Conservation (phyloP, 2,113 vertebrate species). For the Podarcis raffonei region DNA sequence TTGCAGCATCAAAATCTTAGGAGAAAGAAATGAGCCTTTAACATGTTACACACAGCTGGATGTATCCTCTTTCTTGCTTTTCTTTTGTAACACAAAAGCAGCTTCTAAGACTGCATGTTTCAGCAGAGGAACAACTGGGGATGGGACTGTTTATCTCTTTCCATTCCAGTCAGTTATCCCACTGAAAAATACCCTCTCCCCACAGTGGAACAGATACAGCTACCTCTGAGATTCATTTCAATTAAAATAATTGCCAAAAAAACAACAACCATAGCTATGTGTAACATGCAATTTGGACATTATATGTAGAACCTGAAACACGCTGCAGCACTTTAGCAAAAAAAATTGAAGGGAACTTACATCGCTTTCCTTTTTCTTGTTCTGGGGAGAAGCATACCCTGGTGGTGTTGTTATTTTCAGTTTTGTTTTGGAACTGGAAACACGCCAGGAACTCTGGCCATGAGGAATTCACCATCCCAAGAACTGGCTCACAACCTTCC, state of each 20-base stretch:
- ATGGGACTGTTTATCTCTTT: not conserved
- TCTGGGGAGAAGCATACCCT: constrained; percentile 83
- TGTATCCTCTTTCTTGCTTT: not conserved
- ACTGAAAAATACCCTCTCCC: not conserved
- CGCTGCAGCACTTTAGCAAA: not conserved
- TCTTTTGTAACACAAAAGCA: not conserved
- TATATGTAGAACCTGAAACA: not conserved
- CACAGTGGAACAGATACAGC: no score
- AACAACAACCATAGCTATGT: no score
- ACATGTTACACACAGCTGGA: no score
- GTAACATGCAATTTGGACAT: not conserved
- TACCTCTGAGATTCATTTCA: not conserved
- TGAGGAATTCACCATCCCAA: constrained; percentile 91
- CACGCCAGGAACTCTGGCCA: constrained; percentile 95
- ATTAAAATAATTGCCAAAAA: not conserved
- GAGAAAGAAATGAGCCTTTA: no score
- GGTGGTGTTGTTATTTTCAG: constrained; percentile 57
- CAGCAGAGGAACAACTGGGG: not conserved
- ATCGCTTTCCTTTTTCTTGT: constrained; percentile 79
- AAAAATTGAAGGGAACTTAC: constrained; percentile 72
- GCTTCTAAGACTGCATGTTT: not conserved
- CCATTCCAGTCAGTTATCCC: not conserved
- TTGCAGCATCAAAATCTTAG: no score
- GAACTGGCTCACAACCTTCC: constrained; percentile 90
- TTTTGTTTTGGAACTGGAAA: constrained; percentile 86